Conservation (phyloP, 92 coral and sea anemone genomes). For the Paragorgia papillata region DNA sequence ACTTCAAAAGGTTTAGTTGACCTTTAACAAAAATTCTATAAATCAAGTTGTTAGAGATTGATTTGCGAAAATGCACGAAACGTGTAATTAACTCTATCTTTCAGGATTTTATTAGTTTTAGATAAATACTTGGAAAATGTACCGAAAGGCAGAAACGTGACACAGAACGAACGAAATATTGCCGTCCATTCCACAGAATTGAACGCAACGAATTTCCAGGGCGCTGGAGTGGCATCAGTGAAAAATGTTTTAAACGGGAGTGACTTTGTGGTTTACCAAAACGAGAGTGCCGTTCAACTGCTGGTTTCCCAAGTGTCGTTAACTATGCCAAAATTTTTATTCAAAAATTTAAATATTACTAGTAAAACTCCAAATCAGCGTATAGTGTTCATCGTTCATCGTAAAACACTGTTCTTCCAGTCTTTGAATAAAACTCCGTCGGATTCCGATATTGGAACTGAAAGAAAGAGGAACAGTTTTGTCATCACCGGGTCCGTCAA, state of each 20-base stretch:
- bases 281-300: neutral
- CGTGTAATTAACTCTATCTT: no score
- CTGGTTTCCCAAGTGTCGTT: slow-evolving; percentile 65
- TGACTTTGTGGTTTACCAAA: neutral
- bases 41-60: no score
- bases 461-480: slow-evolving; percentile 26
- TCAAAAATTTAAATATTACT: slow-evolving; percentile 39
- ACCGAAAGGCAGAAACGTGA: slow-evolving; percentile 51
- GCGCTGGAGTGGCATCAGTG: slow-evolving; percentile 7
- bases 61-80: no score
- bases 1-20: no score
- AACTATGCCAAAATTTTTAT: slow-evolving; percentile 57
- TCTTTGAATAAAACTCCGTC: slow-evolving; percentile 1
- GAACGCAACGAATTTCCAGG: neutral
- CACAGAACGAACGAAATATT: slow-evolving; percentile 57
- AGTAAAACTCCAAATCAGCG: slow-evolving; percentile 46
- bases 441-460: neutral
- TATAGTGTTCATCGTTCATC: slow-evolving; percentile 72
- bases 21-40: no score
- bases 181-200: slow-evolving; percentile 53
- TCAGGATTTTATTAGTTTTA: slow-evolving; percentile 61
- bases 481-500: slow-evolving; percentile 45
- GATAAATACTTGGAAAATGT: slow-evolving; percentile 65
- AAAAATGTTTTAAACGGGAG: neutral
- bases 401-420: slow-evolving; percentile 75